These are phyloP conservation scores for Neomorphus geoffroyi DNA, from an alignment of 2,797 vertebrate species.

Conservation along the genomic window DNA sequence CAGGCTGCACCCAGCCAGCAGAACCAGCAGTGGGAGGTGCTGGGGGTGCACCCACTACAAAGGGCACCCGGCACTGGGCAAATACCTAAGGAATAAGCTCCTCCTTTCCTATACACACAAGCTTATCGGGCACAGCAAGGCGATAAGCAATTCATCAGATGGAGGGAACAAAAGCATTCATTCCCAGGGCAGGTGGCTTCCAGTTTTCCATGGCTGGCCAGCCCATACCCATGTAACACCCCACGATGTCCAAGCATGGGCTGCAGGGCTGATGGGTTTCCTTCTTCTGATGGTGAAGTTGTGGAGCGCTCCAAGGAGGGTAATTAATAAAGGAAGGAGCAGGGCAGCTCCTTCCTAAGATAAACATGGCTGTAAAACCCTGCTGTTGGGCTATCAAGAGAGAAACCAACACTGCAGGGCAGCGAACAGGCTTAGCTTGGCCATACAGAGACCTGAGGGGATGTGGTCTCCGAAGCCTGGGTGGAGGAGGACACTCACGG, in stretches of 20 bases:
- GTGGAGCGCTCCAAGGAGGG: background rate
- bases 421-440: background rate
- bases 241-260: rapidly evolving
- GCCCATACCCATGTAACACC: rapidly evolving
- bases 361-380: background rate
- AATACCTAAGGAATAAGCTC: background rate
- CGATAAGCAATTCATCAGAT: background rate
- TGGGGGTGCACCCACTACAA: background rate
- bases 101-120: background rate
- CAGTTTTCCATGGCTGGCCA: background rate
- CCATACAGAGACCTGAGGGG: rapidly evolving
- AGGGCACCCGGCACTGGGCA: background rate
- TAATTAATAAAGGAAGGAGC: background rate
- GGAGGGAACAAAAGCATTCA: background rate
- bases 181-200: background rate
- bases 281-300: background rate
- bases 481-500: background rate
- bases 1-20: background rate
- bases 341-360: background rate
- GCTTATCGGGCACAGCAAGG: background rate
- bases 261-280: background rate
- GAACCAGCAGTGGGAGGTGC: background rate
- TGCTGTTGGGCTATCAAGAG: background rate
- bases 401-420: background rate
- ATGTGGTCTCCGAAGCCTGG: rapidly evolving